Base-by-base conservation (phyloP, 2,797 vertebrate genomes). In the Sebastiscus albofasciatus region DNA sequence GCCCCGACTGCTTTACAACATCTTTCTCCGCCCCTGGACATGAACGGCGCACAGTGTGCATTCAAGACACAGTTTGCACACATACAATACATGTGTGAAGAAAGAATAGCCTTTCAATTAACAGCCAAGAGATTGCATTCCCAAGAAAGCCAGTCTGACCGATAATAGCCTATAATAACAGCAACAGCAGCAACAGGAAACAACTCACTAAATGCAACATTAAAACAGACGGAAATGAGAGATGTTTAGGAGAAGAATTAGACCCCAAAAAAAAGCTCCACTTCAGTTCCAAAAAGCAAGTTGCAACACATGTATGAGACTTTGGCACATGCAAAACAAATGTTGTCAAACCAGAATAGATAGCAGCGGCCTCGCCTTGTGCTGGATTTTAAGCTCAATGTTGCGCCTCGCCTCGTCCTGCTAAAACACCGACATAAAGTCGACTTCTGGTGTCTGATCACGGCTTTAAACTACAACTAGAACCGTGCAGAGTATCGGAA, bases 61-160 rank as follows among this genome's bases (percentile, higher is more conserved):
- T n/a, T 54, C 16, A 22, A 18, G 2, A 59, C 36, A 20, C 2
- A 20, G n/a, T 46, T 26, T 14, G 18, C 34, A 80, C n/a, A 52
- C n/a, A 2, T 12, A 5, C 16, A 29, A 4, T 27, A 2, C n/a
- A 18, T 20, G 3, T 20, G 11, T 22, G n/a, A 26, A 4, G 11
- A 12, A 4, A 49, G 14, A 34, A 2, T 5, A 22, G 1, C 46
- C 5, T 33, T 3, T 33, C 20, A 16, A 31, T 8, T 3, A 46
- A 8, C 2, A 59, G 20, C 2, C 5, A 34, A 55, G 69, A 79
- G 24, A 64, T 81, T 20, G 2, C 78, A 79, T 89, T 89, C 74
- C 49, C 4, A 1, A 1, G 3, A 67, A 16, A 87, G 64, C 78
- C 80, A 55, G 82, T 87, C 16, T 4, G 26, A 52, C 55, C 16